Evolutionary conservation across 64 coral and sea anemone species (phyloP).

Genomic region (Stichodactyla helianthus): DNA sequence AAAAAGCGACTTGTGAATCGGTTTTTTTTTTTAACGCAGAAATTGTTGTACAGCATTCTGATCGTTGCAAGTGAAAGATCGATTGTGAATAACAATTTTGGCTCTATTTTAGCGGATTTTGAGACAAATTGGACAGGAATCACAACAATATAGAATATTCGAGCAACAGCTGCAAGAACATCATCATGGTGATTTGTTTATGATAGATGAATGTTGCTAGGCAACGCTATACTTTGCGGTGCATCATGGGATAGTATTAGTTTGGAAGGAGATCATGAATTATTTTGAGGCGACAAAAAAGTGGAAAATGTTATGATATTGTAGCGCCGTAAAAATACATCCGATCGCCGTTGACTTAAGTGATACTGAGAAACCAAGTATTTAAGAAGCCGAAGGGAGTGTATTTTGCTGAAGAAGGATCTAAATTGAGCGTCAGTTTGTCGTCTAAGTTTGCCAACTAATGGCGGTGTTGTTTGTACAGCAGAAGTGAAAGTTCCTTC

Average conservation of each 20-base stretch:
- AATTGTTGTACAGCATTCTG: too few species aligned
- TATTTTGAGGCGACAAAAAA: background rate
- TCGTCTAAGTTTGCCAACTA: background rate
- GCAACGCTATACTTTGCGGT: slow-evolving; percentile 9
- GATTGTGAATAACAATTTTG: too few species aligned
- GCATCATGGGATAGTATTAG: slow-evolving; percentile 12
- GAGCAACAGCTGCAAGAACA: background rate
- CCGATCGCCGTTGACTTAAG: background rate
- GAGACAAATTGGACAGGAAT: background rate
- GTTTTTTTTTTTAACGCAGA: too few species aligned
- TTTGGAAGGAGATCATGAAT: background rate
- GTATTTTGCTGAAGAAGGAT: background rate
- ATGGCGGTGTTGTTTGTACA: slow-evolving; percentile 13
- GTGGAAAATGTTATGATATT: slow-evolving; percentile 10
- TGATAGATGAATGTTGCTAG: background rate
- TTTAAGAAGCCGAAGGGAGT: background rate
- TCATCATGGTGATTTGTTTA: slow-evolving; percentile 1
- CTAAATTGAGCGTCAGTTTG: background rate
- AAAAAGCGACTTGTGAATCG: too few species aligned
- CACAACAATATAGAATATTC: background rate
- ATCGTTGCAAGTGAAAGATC: too few species aligned
- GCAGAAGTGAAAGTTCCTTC: background rate
- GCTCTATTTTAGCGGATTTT: too few species aligned
- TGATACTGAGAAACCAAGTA: background rate
- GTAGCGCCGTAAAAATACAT: background rate